These are phyloP conservation scores for Stigmatopora nigra DNA, from an alignment of 2,113 vertebrate genomes.

Conservation along the genomic window DNA sequence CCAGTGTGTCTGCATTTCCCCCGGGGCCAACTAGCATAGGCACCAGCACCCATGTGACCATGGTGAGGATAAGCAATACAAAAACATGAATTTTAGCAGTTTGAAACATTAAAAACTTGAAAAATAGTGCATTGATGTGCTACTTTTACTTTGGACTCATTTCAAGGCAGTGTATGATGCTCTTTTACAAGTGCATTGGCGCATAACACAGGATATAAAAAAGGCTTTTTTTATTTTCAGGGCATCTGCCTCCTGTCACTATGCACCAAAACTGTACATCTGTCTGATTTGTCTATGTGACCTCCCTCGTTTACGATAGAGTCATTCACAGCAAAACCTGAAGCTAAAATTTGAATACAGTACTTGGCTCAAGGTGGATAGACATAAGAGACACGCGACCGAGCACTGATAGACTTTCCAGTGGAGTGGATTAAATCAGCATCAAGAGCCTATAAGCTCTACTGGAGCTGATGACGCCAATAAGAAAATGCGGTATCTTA, in stretches of 20 bases:
- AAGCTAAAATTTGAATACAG: slow-evolving; percentile 54
- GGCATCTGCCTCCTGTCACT: slow-evolving; percentile 47
- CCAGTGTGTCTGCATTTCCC: too few relatives aligned
- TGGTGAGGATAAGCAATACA: too few relatives aligned
- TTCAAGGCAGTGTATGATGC: not conserved
- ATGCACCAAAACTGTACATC: slow-evolving; percentile 33
- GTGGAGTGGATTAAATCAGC: slow-evolving; percentile 98
- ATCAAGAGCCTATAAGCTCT: slow-evolving; percentile 70
- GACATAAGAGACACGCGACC: slow-evolving; percentile 70
- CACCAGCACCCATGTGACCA: too few relatives aligned
- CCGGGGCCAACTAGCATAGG: too few relatives aligned
- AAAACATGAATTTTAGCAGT: too few relatives aligned
- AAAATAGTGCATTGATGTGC: not conserved
- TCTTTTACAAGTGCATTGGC: not conserved
- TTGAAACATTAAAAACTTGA: not conserved
- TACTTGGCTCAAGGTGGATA: slow-evolving; percentile 66
- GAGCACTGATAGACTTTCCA: slow-evolving; percentile 94
- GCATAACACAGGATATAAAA: not conserved
- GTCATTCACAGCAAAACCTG: slow-evolving; percentile 39
- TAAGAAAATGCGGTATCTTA: slow-evolving; percentile 95
- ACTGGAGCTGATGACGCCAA: slow-evolving; percentile 91
- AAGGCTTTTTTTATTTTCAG: slow-evolving; percentile 7
- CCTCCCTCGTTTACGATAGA: slow-evolving; percentile 43
- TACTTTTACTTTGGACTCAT: not conserved
- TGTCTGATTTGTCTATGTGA: slow-evolving; percentile 45